Evolutionary conservation across 2,888 invertebrate genomes (phyloP).

Genomic region (Poecilus cupreus): DNA sequence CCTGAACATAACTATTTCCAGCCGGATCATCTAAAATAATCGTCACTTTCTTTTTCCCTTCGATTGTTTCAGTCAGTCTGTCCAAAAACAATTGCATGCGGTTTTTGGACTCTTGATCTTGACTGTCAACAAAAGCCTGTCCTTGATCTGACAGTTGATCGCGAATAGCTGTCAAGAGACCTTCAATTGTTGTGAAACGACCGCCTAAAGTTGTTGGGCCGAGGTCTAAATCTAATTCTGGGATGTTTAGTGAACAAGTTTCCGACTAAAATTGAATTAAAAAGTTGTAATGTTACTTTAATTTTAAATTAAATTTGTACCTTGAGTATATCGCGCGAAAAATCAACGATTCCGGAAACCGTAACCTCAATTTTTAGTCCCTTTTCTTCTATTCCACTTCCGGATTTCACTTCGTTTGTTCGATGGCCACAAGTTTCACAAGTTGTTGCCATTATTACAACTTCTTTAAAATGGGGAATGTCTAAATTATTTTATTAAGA

Average conservation of each 20-base stretch:
- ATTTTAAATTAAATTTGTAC: constrained; percentile 69
- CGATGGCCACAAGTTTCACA: constrained; percentile 94
- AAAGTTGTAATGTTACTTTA: neutral
- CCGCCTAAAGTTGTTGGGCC: constrained; percentile 92
- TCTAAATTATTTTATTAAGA: constrained; percentile 70
- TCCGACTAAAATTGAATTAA: constrained; percentile 78
- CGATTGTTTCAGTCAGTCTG: constrained; percentile 81
- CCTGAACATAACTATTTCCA: constrained; percentile 96
- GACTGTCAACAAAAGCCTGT: constrained; percentile 83
- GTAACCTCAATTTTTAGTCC: constrained; percentile 87
- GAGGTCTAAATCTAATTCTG: constrained; percentile 91
- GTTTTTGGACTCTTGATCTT: constrained; percentile 74
- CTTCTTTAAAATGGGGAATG: constrained; percentile 98
- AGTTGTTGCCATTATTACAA: constrained; percentile 96
- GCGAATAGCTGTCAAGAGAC: constrained; percentile 85
- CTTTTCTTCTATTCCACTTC: constrained; percentile 88
- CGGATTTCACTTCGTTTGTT: constrained; percentile 97
- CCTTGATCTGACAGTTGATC: constrained; percentile 80
- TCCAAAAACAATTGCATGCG: constrained; percentile 80
- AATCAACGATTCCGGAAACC: constrained; percentile 83
- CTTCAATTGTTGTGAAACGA: constrained; percentile 96
- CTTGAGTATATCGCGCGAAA: constrained; percentile 95
- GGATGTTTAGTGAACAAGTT: constrained; percentile 85
- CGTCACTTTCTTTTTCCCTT: constrained; percentile 79
- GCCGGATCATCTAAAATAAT: constrained; percentile 96